Conservation (phyloP, 2,797 vertebrate species). For the Lophura swinhoii region DNA sequence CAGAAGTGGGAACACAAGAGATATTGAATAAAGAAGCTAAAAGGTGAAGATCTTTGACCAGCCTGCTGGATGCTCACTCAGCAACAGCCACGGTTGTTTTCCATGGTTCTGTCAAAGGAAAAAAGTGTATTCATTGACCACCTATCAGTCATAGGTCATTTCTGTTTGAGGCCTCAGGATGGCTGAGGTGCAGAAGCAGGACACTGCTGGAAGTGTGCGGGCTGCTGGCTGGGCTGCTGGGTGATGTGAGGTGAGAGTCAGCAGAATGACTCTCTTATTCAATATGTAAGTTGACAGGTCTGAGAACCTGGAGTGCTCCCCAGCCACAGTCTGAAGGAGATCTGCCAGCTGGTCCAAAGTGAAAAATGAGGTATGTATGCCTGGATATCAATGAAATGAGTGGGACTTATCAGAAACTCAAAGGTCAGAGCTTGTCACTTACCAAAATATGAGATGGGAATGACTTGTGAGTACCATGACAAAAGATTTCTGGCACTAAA, state of each 20-base stretch:
- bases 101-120: accelerated
- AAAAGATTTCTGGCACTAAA: neutral
- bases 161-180: neutral
- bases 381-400: neutral
- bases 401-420: constrained; percentile 12
- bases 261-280: neutral
- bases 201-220: neutral
- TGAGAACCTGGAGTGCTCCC: constrained; percentile 13
- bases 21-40: neutral
- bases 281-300: neutral
- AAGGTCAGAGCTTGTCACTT: constrained; percentile 12
- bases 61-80: neutral
- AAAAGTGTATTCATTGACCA: neutral
- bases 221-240: neutral
- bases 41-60: neutral
- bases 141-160: accelerated
- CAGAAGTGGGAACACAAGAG: neutral
- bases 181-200: neutral
- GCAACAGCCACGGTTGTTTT: neutral
- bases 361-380: neutral
- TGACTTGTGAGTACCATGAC: neutral
- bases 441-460: neutral
- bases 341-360: neutral
- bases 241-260: neutral
- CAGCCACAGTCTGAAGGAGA: neutral